Base-by-base conservation (phyloP, 2,113 vertebrate genomes). In the Maccullochella peelii region DNA sequence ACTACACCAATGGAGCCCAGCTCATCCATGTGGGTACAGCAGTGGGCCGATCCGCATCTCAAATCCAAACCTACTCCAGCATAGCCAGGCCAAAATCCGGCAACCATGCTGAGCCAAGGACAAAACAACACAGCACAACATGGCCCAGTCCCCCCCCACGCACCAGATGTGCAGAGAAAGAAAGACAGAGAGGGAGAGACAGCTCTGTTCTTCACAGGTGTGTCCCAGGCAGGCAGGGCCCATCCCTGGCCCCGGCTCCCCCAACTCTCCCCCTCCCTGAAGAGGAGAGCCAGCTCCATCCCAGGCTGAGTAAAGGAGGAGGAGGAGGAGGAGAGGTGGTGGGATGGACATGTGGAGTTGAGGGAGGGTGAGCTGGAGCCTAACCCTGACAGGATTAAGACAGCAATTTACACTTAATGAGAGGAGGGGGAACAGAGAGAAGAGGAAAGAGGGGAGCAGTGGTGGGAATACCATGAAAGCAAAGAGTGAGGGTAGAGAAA, bases 81-180 rank as follows among this genome's bases (percentile, higher is more conserved):
- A 27, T 73, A 61, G 79, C 79, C 58, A 23, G 86, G 83, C 80
- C 79, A 78, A 86, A 93, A 86, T 87, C 85, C 36, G 33, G 66
- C 61, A 77, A 73, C 84, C 80, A 21, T 40, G 71, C 73, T 71
- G 67, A 71, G 80, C 78, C 90, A 83, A 77, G 84, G 84, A 91
- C 89, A 90, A 77, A 86, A 77, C 77, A 84, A 79, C 77, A 78
- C 40, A 86, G 47, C 58, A 80, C 44, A 82, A 83, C 90, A 80
- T 76, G 67, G 66, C 84, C 73, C 63, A 44, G 57, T 67, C 57
- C 59, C 82, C 33, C 59, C 67, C 71, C 79, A 80, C 5, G 40
- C 80, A 88, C 78, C 88, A 93, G 89, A 92, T 92, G 91, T 90
- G 88, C 79, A 76, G 75, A 73, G 65, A 77, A 69, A 88, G 67